phyloP scores from a whole-genome alignment of 2,113 vertebrate genomes.

The Ramphastos sulfuratus region DNA sequence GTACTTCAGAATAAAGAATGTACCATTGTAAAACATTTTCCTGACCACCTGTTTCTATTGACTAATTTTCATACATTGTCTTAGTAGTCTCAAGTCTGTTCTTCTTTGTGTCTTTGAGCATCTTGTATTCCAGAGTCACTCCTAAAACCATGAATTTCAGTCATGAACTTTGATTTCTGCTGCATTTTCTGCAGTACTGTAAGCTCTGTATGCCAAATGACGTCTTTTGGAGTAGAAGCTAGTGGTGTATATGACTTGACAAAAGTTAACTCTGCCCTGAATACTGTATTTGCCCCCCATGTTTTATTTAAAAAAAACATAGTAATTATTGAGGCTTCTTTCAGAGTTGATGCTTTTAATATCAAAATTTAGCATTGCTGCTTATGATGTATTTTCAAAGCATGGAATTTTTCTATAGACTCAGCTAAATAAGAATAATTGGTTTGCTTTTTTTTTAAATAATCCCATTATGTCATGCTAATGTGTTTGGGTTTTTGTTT shows the following conservation, averaged over 20 bases:
- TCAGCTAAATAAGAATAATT: not conserved
- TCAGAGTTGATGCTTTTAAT: not conserved
- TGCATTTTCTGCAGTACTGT: not conserved
- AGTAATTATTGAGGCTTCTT: not conserved
- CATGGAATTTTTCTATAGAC: not conserved
- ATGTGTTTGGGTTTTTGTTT: not conserved
- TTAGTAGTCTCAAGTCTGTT: rapidly evolving
- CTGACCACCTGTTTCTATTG: not conserved
- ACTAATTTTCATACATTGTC: not conserved
- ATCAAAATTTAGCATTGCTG: not conserved
- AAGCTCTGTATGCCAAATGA: not conserved
- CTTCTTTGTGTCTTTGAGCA: not conserved
- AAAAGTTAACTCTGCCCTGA: not conserved
- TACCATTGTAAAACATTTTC: not conserved
- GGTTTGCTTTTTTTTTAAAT: not conserved
- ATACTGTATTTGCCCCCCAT: not conserved
- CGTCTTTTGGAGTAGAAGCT: not conserved
- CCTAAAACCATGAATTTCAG: not conserved
- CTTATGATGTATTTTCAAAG: rapidly evolving
- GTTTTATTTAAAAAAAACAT: not conserved
- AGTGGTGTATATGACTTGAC: not conserved
- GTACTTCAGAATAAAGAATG: not conserved
- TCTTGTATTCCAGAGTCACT: not conserved
- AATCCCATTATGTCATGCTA: not conserved
- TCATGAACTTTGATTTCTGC: not conserved